Base-by-base conservation (phyloP, 1,140 invertebrate genomes). In the Magallana angulata region DNA sequence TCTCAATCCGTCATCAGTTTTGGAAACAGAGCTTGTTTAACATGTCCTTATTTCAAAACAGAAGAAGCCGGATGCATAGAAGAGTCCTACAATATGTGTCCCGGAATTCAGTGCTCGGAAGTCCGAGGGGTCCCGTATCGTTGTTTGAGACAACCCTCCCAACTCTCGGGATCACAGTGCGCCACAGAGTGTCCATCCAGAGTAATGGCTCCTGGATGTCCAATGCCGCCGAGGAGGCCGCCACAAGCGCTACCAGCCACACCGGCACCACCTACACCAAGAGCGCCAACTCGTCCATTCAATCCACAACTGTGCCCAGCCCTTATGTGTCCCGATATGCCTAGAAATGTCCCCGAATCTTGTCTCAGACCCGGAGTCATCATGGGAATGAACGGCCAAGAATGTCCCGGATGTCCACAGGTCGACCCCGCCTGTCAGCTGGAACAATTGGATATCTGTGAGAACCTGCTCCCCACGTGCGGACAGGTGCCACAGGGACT, bases 361-460 rank as follows among this genome's bases (percentile, higher is more conserved):
- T 76, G 68, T 76, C 18, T 76, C 7, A 76, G 68, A 11, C 18
- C 18, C 14, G 68, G 68, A 9, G 68, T 76, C 12, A 76, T 76
- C 36, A 11, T 9, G 4, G 68, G 68, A 12, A 7, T 76, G 68
- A 76, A 76, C 68, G 68, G 68, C 36, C 68, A 76, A 30, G 18
- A 76, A 76, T 76, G 68, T 30, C 68, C 68, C 7, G 68, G 68
- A 76, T 76, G 68, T 30, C 68, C 18, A 76, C 8, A 76, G 68
- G 36, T 76, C 36, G 68, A 76, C 24, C 68, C 68, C 36, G 24
- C 30, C 18, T 76, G 68, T 30, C 68, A 36, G 12, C 68, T 30
- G 0, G 68, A 76, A 76, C 24, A 76, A 11, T 11, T 76, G 12
- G 24, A 76, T 9, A 76, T 76, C 24, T 76, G 68, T 76, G 68